These are phyloP conservation scores for Carassius auratus DNA, from an alignment of 2,113 vertebrate species.

Conservation along the genomic window DNA sequence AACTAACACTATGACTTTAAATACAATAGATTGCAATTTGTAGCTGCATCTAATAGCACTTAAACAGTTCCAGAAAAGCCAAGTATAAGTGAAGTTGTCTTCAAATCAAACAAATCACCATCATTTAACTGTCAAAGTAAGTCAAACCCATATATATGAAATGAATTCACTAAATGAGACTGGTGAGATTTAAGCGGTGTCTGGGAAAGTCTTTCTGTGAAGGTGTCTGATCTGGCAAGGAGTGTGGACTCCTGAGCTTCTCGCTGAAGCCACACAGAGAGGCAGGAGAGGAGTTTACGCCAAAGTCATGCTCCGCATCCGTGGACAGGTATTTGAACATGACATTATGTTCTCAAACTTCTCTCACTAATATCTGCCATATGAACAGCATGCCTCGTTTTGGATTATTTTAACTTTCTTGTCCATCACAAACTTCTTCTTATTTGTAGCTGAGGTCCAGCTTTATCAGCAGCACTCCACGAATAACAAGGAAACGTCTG, in stretches of 20 bases:
- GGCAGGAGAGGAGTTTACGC: slow-evolving; percentile 75
- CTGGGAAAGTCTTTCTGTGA: slow-evolving; percentile 19
- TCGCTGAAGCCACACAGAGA: slow-evolving; percentile 71
- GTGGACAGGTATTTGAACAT: slow-evolving; percentile 71
- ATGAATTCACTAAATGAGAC: too few relatives aligned
- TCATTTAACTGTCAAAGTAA: too few relatives aligned
- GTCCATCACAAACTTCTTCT: too few relatives aligned
- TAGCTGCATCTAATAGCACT: too few relatives aligned
- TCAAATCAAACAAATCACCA: too few relatives aligned
- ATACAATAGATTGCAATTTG: too few relatives aligned
- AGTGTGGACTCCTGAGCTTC: slow-evolving; percentile 78
- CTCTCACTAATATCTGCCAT: slow-evolving; percentile 4
- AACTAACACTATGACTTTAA: too few relatives aligned
- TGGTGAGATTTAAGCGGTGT: neutral
- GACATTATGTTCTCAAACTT: neutral
- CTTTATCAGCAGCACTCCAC: slow-evolving; percentile 74
- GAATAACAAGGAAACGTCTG: slow-evolving; percentile 59
- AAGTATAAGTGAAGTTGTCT: too few relatives aligned
- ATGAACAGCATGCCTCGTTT: neutral
- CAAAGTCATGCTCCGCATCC: slow-evolving; percentile 80
- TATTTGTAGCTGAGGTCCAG: slow-evolving; percentile 58
- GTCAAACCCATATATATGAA: too few relatives aligned
- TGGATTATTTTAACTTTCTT: neutral
- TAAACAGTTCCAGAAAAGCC: too few relatives aligned
- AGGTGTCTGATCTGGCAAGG: slow-evolving; percentile 87